phyloP scores from a whole-genome alignment of 2,888 invertebrate genomes.

The Eucera pruinosa region DNA sequence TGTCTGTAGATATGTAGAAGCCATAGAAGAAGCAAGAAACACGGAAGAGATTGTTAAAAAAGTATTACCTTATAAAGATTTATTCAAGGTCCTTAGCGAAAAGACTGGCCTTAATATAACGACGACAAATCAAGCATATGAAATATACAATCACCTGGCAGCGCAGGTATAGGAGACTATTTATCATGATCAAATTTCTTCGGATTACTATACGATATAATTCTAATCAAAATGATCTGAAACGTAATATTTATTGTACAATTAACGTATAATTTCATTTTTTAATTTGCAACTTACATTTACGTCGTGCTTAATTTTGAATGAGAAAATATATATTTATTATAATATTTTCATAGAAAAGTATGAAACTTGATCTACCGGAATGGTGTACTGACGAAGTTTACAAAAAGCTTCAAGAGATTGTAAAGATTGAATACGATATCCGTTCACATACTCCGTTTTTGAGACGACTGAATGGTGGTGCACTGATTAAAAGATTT shows the following conservation, averaged over 20 bases:
- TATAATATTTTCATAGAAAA: conserved; percentile 55
- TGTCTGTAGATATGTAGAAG: conserved; percentile 56
- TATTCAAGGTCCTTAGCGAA: conserved; percentile 47
- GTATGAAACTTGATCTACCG: conserved; percentile 57
- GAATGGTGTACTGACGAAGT: conserved; percentile 70
- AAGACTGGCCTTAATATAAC: conserved; percentile 58
- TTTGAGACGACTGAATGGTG: conserved; percentile 61
- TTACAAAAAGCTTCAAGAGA: conserved; percentile 34
- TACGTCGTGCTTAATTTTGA: no score
- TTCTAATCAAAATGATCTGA: background rate
- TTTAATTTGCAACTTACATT: no score
- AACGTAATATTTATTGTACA: background rate
- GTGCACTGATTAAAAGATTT: conserved; percentile 62
- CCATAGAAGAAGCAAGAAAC: conserved; percentile 36
- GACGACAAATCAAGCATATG: conserved; percentile 19
- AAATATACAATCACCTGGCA: conserved; percentile 54
- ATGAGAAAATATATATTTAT: background rate
- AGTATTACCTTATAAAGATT: conserved; percentile 30
- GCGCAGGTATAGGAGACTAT: conserved; percentile 64
- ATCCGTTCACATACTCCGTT: conserved; percentile 57
- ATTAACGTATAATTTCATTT: conserved; percentile 7
- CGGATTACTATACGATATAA: background rate
- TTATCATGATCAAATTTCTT: background rate
- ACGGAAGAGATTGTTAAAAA: conserved; percentile 37
- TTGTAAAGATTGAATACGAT: conserved; percentile 46